Evolutionary conservation across 2,888 invertebrate species (phyloP).

Genomic region (Lithodes maja): DNA sequence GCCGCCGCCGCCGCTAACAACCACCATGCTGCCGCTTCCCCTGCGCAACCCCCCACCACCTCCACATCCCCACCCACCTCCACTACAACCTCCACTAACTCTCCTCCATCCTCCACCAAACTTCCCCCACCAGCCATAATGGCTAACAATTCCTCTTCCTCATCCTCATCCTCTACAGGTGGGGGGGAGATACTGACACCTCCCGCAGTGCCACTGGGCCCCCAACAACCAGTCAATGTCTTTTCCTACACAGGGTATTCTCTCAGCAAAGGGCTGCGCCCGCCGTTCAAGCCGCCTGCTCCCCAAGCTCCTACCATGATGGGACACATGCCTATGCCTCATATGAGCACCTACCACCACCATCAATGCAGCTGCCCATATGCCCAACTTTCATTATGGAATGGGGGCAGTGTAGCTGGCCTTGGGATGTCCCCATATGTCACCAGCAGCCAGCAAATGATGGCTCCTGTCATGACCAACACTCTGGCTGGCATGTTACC

Average conservation of each 20-base stretch:
- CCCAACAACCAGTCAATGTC: conserved; percentile 59
- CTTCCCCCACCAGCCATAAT: conserved; percentile 51
- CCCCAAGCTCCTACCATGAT: conserved; percentile 38
- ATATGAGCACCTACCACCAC: not conserved
- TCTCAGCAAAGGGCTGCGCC: conserved; percentile 66
- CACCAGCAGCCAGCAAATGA: conserved; percentile 41
- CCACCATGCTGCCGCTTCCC: conserved; percentile 68
- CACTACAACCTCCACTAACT: conserved; percentile 60
- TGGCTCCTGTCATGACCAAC: conserved; percentile 51
- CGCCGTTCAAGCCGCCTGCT: conserved; percentile 55
- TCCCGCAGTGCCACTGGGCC: conserved; percentile 44
- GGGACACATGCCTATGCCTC: conserved; percentile 38
- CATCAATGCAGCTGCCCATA: conserved; percentile 20
- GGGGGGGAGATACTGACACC: conserved; percentile 45
- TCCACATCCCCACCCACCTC: conserved; percentile 64
- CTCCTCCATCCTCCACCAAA: conserved; percentile 58
- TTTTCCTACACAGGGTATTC: conserved; percentile 69
- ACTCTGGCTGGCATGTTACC: conserved; percentile 39
- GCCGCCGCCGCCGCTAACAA: conserved; percentile 73
- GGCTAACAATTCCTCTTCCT: conserved; percentile 56
- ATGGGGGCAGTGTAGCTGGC: conserved; percentile 32
- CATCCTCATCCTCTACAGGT: conserved; percentile 50
- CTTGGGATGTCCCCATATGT: conserved; percentile 47
- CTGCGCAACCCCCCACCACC: conserved; percentile 58
- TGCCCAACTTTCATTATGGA: conserved; percentile 27